These are phyloP conservation scores for Folsomia candida DNA, from an alignment of 2,888 invertebrate genomes.

Conservation along the genomic window DNA sequence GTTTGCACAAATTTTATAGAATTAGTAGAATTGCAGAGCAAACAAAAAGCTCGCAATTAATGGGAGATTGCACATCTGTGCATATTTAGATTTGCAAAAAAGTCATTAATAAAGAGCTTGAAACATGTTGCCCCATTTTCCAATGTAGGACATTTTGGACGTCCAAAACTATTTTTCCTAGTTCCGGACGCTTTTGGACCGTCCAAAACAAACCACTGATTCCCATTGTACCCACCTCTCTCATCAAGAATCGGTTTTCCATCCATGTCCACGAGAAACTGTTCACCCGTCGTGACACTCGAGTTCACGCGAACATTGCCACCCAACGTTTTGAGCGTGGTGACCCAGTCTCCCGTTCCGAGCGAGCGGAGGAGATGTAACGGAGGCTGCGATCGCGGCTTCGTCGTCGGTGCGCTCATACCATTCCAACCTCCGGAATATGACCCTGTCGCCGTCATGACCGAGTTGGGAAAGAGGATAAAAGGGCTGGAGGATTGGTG, in stretches of 20 bases:
- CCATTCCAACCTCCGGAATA: slow-evolving; percentile 43
- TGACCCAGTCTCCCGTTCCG: background rate
- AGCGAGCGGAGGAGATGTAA: background rate
- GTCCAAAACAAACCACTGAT: background rate
- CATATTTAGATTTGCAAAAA: too few relatives aligned
- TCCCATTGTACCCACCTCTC: background rate
- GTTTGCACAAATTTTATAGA: too few relatives aligned
- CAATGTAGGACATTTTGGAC: too few relatives aligned
- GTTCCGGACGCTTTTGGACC: background rate
- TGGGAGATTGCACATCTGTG: too few relatives aligned
- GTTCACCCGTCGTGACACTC: background rate
- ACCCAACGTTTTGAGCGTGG: background rate
- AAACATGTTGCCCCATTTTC: too few relatives aligned
- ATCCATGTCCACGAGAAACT: background rate
- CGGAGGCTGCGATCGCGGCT: background rate
- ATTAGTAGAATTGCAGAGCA: too few relatives aligned
- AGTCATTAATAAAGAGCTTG: too few relatives aligned
- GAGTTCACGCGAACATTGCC: background rate
- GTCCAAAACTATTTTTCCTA: too few relatives aligned
- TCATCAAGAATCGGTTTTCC: background rate
- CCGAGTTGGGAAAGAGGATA: background rate
- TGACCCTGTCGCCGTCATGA: background rate
- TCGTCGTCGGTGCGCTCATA: too few relatives aligned
- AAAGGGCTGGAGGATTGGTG: background rate
- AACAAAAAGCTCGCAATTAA: too few relatives aligned